Conservation (phyloP, 2,888 invertebrate species). For the Eugnorisma glareosa region DNA sequence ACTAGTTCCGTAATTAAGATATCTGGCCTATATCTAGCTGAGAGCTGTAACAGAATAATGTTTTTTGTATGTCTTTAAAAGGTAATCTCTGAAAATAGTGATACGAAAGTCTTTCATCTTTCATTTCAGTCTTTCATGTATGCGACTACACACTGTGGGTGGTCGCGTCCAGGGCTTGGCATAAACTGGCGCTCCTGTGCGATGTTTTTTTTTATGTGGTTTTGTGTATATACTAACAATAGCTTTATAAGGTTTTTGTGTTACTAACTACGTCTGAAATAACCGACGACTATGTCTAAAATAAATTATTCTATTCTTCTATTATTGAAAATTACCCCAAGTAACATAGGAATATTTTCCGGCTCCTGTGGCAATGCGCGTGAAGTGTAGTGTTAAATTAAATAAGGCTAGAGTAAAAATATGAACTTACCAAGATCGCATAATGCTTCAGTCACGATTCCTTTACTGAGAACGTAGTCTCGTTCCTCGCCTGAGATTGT, state of each 20-base stretch:
- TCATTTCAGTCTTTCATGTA: no score
- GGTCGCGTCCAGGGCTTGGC: no score
- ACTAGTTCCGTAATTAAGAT: background rate
- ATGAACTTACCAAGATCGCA: slow-evolving; percentile 95
- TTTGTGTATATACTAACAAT: no score
- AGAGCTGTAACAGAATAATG: background rate
- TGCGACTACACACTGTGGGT: no score
- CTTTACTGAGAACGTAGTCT: slow-evolving; percentile 95
- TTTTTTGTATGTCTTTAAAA: background rate
- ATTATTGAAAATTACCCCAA: background rate
- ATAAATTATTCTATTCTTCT: no score
- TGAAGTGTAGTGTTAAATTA: background rate
- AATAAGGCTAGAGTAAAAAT: background rate
- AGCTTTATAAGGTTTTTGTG: no score
- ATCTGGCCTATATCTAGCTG: background rate
- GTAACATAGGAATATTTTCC: background rate
- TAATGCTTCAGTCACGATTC: slow-evolving; percentile 96
- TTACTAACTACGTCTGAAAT: no score
- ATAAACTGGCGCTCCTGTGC: no score
- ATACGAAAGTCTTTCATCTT: background rate
- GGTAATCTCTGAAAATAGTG: background rate
- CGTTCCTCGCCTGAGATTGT: slow-evolving; percentile 96
- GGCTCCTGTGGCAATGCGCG: background rate
- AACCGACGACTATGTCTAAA: no score
- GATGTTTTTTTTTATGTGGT: no score